Evolutionary conservation across 2,113 vertebrate species (phyloP).

Genomic region (Nothocercus nigrocapillus): DNA sequence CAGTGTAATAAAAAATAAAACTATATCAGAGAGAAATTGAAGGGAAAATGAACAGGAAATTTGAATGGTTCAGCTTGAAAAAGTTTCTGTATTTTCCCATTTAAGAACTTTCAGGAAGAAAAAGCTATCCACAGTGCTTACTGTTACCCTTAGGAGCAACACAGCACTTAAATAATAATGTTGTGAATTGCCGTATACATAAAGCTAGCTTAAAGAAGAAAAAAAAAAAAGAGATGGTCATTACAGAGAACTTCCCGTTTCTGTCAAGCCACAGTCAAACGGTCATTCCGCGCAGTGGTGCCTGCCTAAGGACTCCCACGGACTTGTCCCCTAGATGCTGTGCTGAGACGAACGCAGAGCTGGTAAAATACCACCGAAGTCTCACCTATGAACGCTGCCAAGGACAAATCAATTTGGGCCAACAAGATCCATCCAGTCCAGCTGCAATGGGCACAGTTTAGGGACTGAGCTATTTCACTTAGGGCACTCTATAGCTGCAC

Average conservation of each 20-base stretch:
- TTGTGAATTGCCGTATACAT: neutral
- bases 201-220: neutral
- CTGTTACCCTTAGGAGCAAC: neutral
- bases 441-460: rapidly evolving
- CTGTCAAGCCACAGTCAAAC: neutral
- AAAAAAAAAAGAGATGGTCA: neutral
- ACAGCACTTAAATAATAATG: neutral
- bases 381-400: neutral
- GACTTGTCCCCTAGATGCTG: neutral
- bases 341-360: neutral
- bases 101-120: neutral
- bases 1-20: neutral
- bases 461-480: neutral
- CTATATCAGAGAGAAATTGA: neutral
- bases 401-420: neutral
- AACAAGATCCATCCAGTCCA: neutral
- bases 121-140: neutral
- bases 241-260: neutral
- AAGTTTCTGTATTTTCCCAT: neutral
- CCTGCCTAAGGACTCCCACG: neutral
- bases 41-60: neutral
- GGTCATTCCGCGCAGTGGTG: rapidly evolving
- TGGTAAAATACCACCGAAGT: neutral
- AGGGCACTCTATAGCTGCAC: neutral
- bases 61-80: neutral